A percentile compares a stretch with the other conserved stretches of the same genome.
Evolutionary conservation across 2,797 vertebrate species (phyloP).

Genomic region (Microctenopoma stevenorrisi): DNA sequence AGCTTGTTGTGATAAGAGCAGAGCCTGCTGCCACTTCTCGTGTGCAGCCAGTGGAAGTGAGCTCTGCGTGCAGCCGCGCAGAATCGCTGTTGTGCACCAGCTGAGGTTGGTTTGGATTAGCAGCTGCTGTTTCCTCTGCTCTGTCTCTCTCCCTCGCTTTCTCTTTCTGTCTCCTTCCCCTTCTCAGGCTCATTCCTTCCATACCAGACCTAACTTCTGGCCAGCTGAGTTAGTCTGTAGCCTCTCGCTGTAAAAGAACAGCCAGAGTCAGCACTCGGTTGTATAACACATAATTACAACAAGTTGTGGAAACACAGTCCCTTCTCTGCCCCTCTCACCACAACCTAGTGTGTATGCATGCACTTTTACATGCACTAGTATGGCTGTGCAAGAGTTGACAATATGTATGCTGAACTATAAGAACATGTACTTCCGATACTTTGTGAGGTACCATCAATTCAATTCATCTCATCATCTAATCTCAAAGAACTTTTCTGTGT

Average conservation of each 20-base stretch:
- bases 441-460: too few relatives aligned
- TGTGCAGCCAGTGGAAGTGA: constrained; percentile 55
- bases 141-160: constrained; percentile 14
- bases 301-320: constrained; percentile 65
- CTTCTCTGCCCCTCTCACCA: constrained; percentile 47
- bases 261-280: constrained; percentile 65
- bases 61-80: constrained; percentile 31
- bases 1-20: constrained; percentile 51
- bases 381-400: neutral
- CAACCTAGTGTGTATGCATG: constrained; percentile 15
- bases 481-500: too few relatives aligned
- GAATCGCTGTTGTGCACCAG: constrained; percentile 21
- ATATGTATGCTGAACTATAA: neutral
- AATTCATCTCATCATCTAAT: too few relatives aligned
- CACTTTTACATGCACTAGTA: constrained; percentile 18
- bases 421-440: too few relatives aligned
- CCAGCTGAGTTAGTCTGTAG: constrained; percentile 66
- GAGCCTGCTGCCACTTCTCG: constrained; percentile 45
- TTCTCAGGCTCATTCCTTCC: constrained; percentile 54
- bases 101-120: constrained; percentile 31
- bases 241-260: constrained; percentile 54
- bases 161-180: constrained; percentile 21
- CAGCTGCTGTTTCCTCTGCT: constrained; percentile 27
- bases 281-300: constrained; percentile 72
- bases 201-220: constrained; percentile 72